Conservation (phyloP, 2,888 invertebrate genomes). For the Xestia c-nigrum region DNA sequence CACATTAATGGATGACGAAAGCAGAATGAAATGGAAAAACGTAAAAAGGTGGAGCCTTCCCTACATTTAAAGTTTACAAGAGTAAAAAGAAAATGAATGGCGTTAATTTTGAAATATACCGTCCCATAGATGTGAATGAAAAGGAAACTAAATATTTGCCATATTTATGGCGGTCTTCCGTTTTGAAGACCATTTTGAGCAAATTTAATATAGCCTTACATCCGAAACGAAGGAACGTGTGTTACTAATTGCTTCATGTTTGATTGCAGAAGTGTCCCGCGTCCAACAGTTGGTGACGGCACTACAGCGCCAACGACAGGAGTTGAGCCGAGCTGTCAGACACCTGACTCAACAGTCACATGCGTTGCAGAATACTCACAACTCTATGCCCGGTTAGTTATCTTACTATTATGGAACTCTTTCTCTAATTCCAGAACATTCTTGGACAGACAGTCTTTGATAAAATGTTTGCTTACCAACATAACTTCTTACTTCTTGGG, state of each 20-base stretch:
- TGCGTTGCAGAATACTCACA: conserved; percentile 89
- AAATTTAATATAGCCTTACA: neutral
- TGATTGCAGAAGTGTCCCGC: conserved; percentile 92
- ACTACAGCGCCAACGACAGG: conserved; percentile 95
- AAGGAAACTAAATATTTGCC: neutral
- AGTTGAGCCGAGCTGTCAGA: conserved; percentile 96
- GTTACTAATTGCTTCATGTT: neutral
- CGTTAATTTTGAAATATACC: neutral
- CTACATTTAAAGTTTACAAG: neutral
- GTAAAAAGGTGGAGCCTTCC: neutral
- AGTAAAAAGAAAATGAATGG: neutral
- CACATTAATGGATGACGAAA: neutral
- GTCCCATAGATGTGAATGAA: neutral
- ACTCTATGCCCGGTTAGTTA: conserved; percentile 80
- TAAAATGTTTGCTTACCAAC: neutral
- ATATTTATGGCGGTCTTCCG: neutral
- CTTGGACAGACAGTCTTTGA: neutral
- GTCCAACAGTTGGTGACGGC: conserved; percentile 96
- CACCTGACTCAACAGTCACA: conserved; percentile 96
- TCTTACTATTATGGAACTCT: neutral
- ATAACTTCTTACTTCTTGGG: neutral
- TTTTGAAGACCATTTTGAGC: neutral
- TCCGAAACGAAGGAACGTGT: neutral
- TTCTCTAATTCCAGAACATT: neutral
- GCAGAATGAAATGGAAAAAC: neutral